A percentile compares a stretch with the other conserved stretches of the same genome.
phyloP scores from a whole-genome alignment of 1,140 invertebrate species.

The Drosophila navojoa region DNA sequence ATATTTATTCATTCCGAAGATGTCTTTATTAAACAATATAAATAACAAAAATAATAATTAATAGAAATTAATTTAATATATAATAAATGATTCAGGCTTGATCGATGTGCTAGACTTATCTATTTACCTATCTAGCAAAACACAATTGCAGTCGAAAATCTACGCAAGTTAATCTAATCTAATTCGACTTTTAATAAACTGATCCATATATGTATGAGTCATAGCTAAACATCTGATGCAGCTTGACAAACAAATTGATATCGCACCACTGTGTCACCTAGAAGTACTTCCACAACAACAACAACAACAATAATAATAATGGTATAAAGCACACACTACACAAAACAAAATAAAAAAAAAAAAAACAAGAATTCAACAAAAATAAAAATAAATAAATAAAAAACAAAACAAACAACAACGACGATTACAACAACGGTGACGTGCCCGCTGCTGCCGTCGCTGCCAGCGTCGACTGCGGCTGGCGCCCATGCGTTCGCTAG shows the following conservation, averaged over 20 bases:
- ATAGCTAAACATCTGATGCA: neutral
- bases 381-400: conserved; percentile 44
- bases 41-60: too few relatives aligned
- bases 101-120: too few relatives aligned
- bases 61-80: too few relatives aligned
- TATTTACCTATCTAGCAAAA: too few relatives aligned
- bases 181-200: too few relatives aligned
- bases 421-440: conserved; percentile 38
- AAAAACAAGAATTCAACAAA: conserved; percentile 38
- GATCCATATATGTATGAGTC: neutral
- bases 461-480: conserved; percentile 10
- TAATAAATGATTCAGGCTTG: too few relatives aligned
- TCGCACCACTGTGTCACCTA: conserved; percentile 61
- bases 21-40: too few relatives aligned
- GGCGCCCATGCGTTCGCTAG: conserved; percentile 49
- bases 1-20: too few relatives aligned
- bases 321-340: conserved; percentile 15
- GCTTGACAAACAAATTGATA: conserved; percentile 1
- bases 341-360: conserved; percentile 33
- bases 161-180: neutral
- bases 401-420: conserved; percentile 51
- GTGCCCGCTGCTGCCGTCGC: conserved; percentile 20
- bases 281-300: conserved; percentile 50
- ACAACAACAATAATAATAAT: conserved; percentile 39
- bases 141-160: neutral